These are phyloP conservation scores for Nomada fabriciana DNA, from an alignment of 2,888 invertebrate species.

Conservation along the genomic window DNA sequence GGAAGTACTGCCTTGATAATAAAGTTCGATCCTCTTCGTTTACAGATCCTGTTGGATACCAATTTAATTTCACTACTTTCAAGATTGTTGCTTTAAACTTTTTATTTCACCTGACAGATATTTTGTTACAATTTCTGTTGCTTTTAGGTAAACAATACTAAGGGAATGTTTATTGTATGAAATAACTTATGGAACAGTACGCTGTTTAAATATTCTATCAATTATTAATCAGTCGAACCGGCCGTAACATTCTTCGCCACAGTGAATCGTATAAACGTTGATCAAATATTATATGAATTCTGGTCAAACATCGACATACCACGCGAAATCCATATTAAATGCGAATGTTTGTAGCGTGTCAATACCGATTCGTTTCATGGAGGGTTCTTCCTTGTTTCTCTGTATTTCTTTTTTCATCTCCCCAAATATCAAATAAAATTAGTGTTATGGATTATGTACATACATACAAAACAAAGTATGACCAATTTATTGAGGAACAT, in stretches of 20 bases:
- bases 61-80: neutral
- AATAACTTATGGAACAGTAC: neutral
- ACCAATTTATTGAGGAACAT: neutral
- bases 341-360: constrained; percentile 5
- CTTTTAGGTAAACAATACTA: neutral
- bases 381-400: neutral
- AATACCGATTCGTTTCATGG: constrained; percentile 12
- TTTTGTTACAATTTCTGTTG: neutral
- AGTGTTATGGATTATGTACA: neutral
- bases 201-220: neutral
- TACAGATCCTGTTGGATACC: too few species aligned
- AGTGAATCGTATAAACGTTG: constrained; percentile 9
- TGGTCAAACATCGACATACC: constrained; percentile 4
- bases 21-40: constrained; percentile 17
- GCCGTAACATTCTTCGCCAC: neutral
- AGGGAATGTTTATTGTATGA: neutral
- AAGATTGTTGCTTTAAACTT: neutral
- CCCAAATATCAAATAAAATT: too few species aligned
- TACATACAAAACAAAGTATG: neutral
- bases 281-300: constrained; percentile 26
- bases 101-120: neutral
- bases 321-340: constrained; percentile 18
- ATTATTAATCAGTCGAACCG: neutral
- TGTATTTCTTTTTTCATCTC: neutral
- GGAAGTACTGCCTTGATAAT: neutral